A percentile compares a stretch with the other conserved stretches of the same genome.
Conservation (phyloP, 1,140 invertebrate genomes). For the Phenacoccus solenopsis region DNA sequence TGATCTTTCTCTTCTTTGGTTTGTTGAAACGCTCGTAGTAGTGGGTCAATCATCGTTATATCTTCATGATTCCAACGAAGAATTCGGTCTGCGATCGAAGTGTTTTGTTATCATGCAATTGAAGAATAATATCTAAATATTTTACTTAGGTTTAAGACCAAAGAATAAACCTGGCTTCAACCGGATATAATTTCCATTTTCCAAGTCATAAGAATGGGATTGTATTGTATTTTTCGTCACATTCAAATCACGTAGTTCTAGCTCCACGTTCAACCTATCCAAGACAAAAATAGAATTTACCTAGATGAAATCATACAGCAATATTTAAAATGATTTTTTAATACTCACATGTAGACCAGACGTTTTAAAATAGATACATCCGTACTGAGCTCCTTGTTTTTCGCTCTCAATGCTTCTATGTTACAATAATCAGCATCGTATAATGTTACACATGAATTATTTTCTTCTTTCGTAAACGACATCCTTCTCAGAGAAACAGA, state of each 20-base stretch:
- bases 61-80: neutral
- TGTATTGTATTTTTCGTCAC: neutral
- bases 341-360: neutral
- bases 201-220: neutral
- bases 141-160: neutral
- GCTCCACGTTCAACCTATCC: neutral
- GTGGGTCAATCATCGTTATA: neutral
- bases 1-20: slow-evolving; percentile 5
- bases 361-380: neutral
- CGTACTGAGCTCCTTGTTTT: neutral
- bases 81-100: neutral
- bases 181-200: neutral
- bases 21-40: neutral
- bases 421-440: no score
- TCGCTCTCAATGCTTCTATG: neutral
- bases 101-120: neutral
- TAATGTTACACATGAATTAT: no score
- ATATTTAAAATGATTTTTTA: neutral
- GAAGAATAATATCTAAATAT: neutral
- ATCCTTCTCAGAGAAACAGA: no score
- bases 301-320: neutral
- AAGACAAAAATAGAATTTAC: neutral
- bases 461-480: no score
- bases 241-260: neutral
- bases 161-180: neutral